These are phyloP conservation scores for Antennarius maculatus DNA, from an alignment of 2,797 vertebrate species.

Conservation along the genomic window DNA sequence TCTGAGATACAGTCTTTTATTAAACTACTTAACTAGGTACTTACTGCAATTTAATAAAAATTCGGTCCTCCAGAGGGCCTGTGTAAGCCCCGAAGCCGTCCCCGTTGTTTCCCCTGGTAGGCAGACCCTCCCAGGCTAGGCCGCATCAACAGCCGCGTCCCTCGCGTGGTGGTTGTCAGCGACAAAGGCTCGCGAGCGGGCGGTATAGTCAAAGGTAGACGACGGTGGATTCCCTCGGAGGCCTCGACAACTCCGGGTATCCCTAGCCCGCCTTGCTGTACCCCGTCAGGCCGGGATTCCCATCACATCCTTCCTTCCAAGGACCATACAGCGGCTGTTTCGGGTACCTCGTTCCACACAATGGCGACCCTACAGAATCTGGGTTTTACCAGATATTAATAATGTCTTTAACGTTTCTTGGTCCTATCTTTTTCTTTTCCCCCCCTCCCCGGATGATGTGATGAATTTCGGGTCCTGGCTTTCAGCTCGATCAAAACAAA, in stretches of 20 bases:
- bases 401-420: slow-evolving; percentile 60
- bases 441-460: slow-evolving; percentile 55
- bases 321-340: slow-evolving; percentile 63
- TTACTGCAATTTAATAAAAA: slow-evolving; percentile 58
- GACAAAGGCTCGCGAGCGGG: slow-evolving; percentile 30
- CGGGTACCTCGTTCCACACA: slow-evolving; percentile 64
- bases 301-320: slow-evolving; percentile 67
- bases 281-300: slow-evolving; percentile 74
- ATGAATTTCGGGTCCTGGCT: slow-evolving; percentile 68
- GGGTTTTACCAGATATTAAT: slow-evolving; percentile 63
- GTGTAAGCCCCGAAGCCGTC: slow-evolving; percentile 59
- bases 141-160: slow-evolving; percentile 80
- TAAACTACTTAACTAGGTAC: slow-evolving; percentile 43
- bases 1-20: neutral
- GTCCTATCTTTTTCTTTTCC: slow-evolving; percentile 49
- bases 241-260: slow-evolving; percentile 77
- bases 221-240: slow-evolving; percentile 72
- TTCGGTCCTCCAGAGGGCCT: slow-evolving; percentile 61
- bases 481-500: slow-evolving; percentile 74
- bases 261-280: slow-evolving; percentile 71
- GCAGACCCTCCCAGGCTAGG: slow-evolving; percentile 82
- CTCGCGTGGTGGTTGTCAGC: slow-evolving; percentile 62
- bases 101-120: slow-evolving; percentile 73
- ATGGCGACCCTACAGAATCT: slow-evolving; percentile 71
- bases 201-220: slow-evolving; percentile 47